Conservation (phyloP, 2,113 vertebrate species). For the Microtus oregoni region DNA sequence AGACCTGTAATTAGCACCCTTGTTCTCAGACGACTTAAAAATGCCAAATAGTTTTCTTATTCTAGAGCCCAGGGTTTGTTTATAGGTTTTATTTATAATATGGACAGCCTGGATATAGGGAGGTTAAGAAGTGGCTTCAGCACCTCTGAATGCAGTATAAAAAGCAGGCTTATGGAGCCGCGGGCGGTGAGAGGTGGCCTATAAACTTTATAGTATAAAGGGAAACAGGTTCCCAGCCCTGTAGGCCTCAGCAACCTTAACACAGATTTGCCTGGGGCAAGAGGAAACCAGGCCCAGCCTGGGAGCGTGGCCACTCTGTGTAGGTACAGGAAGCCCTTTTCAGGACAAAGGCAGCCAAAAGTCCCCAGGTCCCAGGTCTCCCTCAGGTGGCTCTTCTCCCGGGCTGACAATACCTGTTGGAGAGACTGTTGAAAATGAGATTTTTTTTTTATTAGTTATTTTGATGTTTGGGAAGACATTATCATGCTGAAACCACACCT, state of each 20-base stretch:
- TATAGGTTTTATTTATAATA: slow-evolving; percentile 79
- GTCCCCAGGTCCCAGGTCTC: background rate
- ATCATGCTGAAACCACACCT: background rate
- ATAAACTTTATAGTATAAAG: slow-evolving; percentile 69
- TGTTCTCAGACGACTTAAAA: slow-evolving; percentile 63
- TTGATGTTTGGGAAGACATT: background rate
- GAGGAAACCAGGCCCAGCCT: background rate
- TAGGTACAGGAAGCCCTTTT: background rate
- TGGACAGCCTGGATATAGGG: slow-evolving; percentile 59
- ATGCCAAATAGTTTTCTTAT: slow-evolving; percentile 79
- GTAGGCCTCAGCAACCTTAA: background rate
- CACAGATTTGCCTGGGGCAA: background rate
- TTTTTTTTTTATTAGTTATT: background rate
- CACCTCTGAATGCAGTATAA: slow-evolving; percentile 59
- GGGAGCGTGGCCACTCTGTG: no score
- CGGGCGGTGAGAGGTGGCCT: slow-evolving; percentile 29
- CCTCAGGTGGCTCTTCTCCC: background rate
- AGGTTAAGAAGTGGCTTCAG: slow-evolving; percentile 36
- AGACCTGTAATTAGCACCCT: background rate
- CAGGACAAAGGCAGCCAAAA: background rate
- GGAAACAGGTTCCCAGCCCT: background rate
- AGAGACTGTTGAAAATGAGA: background rate
- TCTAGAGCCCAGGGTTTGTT: slow-evolving; percentile 68
- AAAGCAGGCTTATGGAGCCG: background rate
- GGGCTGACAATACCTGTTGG: background rate